phyloP scores from a whole-genome alignment of 1,140 invertebrate genomes.

The Drosophila grimshawi region DNA sequence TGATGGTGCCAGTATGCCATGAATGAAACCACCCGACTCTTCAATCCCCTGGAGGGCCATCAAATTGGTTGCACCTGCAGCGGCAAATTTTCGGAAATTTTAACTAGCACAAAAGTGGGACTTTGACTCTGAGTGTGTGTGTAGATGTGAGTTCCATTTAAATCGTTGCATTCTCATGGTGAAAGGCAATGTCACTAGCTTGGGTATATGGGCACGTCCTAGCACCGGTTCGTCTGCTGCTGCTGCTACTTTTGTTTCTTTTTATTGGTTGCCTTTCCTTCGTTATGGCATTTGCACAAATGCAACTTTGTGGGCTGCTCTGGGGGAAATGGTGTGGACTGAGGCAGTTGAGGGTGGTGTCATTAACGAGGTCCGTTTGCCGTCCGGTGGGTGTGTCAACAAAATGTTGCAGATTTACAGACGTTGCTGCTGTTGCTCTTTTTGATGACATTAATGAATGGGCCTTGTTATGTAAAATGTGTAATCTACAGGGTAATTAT shows the following conservation, averaged over 20 bases:
- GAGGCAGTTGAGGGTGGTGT: background rate
- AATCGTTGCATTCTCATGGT: slow-evolving; percentile 53
- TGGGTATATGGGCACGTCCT: slow-evolving; percentile 34
- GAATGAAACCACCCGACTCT: slow-evolving; percentile 11
- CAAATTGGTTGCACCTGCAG: slow-evolving; percentile 63
- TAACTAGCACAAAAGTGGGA: slow-evolving; percentile 51
- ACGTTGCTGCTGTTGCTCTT: slow-evolving; percentile 58
- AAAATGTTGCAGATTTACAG: slow-evolving; percentile 69
- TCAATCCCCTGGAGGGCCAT: slow-evolving; percentile 30
- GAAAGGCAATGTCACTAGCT: slow-evolving; percentile 50
- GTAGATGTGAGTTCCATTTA: slow-evolving; percentile 27
- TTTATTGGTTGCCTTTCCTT: slow-evolving; percentile 42
- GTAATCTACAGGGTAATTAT: slow-evolving; percentile 75
- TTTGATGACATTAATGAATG: slow-evolving; percentile 77
- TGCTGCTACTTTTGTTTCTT: slow-evolving; percentile 42
- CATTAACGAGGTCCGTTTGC: slow-evolving; percentile 67
- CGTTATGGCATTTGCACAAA: slow-evolving; percentile 73
- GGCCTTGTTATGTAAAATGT: slow-evolving; percentile 68
- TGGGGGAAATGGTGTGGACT: background rate
- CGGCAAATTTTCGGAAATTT: slow-evolving; percentile 66
- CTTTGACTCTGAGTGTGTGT: background rate
- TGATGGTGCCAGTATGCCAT: slow-evolving; percentile 1
- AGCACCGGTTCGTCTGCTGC: slow-evolving; percentile 31
- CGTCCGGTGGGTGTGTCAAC: slow-evolving; percentile 58
- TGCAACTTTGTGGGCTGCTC: slow-evolving; percentile 54